Evolutionary conservation across 2,888 invertebrate genomes (phyloP).

Genomic region (Argyresthia goedartella): DNA sequence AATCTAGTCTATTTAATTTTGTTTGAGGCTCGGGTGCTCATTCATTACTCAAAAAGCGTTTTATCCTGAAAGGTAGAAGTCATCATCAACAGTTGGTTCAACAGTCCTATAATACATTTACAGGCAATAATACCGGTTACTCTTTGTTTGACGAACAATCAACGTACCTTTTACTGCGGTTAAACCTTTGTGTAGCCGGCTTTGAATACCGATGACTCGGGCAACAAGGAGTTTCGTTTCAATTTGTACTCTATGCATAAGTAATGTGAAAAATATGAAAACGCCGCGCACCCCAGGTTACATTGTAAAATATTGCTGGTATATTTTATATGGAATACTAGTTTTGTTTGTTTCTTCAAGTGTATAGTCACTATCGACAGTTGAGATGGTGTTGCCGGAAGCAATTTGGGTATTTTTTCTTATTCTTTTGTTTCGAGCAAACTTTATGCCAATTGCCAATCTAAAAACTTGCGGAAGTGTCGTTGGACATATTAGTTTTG

Average conservation of each 20-base stretch:
- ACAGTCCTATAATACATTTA: too few species aligned
- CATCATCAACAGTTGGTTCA: too few species aligned
- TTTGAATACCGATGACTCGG: conserved; percentile 61
- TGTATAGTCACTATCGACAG: not conserved
- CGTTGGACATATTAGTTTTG: not conserved
- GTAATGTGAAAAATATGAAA: conserved; percentile 68
- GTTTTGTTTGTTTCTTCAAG: conserved; percentile 1
- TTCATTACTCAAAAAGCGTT: too few species aligned
- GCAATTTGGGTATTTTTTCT: not conserved
- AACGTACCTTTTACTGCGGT: conserved; percentile 39
- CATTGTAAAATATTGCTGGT: conserved; percentile 57
- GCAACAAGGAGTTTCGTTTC: conserved; percentile 58
- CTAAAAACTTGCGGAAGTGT: not conserved
- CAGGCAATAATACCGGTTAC: not conserved
- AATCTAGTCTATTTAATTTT: too few species aligned
- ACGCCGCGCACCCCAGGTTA: conserved; percentile 47
- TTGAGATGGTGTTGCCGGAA: not conserved
- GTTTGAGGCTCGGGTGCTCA: too few species aligned
- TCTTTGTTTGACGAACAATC: conserved; percentile 55
- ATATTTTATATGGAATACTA: conserved; percentile 31
- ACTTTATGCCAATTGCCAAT: too few species aligned
- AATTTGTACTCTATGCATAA: conserved; percentile 69
- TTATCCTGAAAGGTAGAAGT: too few species aligned
- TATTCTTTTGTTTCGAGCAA: not conserved
- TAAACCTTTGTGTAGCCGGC: conserved; percentile 24